A percentile compares a stretch with the other conserved stretches of the same genome.
phyloP scores from a whole-genome alignment of 1,140 invertebrate species.

The Aphaenogaster rudis region DNA sequence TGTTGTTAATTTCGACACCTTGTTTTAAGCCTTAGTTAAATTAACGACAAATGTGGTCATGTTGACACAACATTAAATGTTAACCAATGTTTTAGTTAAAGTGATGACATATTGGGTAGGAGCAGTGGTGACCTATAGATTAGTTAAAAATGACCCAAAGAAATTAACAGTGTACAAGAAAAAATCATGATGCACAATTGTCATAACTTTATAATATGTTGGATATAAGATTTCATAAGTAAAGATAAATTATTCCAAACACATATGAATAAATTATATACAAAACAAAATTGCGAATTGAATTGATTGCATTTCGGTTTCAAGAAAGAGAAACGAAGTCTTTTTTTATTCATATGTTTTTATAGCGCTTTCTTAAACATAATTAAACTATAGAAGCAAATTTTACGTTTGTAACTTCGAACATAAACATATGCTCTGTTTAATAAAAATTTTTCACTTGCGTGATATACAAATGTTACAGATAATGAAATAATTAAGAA shows the following conservation, averaged over 20 bases:
- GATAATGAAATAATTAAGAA: not conserved
- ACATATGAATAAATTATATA: not conserved
- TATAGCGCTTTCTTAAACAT: not conserved
- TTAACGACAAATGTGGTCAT: no score
- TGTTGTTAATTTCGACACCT: no score
- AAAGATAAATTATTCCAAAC: not conserved
- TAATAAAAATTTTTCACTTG: not conserved
- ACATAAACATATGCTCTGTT: not conserved
- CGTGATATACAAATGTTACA: not conserved
- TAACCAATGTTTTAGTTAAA: no score
- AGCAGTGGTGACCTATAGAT: no score
- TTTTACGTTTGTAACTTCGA: not conserved
- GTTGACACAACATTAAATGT: no score
- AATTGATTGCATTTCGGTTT: not conserved
- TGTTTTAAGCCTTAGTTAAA: no score
- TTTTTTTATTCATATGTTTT: slow-evolving; percentile 27
- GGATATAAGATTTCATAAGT: not conserved
- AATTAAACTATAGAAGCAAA: slow-evolving; percentile 1
- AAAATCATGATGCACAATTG: not conserved
- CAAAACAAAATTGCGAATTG: not conserved
- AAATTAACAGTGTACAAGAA: not conserved
- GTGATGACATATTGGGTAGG: no score
- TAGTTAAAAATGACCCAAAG: no score
- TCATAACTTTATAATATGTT: not conserved
- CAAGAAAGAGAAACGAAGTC: not conserved